Conservation (phyloP, 1,140 invertebrate genomes). For the Euwallacea fornicatus region DNA sequence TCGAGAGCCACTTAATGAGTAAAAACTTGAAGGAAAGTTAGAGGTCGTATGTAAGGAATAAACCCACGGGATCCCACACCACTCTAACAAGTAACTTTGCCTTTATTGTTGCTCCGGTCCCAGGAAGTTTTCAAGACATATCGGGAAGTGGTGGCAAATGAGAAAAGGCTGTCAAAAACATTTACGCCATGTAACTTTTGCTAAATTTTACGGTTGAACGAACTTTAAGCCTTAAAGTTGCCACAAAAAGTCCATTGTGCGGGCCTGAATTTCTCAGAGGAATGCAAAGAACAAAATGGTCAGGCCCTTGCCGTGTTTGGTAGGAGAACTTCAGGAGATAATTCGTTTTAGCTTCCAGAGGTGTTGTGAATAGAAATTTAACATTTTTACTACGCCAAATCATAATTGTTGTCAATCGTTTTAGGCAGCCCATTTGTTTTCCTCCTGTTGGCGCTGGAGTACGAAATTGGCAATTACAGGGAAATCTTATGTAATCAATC, state of each 20-base stretch:
- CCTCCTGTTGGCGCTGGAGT: too few relatives aligned
- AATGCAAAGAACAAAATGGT: too few relatives aligned
- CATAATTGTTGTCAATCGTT: too few relatives aligned
- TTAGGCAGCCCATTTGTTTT: too few relatives aligned
- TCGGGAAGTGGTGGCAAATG: constrained; percentile 15
- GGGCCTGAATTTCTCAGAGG: too few relatives aligned
- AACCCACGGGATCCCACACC: constrained; percentile 9
- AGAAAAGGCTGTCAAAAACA: constrained; percentile 13
- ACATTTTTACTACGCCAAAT: too few relatives aligned
- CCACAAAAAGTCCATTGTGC: not conserved
- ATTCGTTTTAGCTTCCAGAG: too few relatives aligned
- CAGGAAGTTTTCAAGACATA: constrained; percentile 5
- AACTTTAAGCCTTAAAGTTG: constrained; percentile 3
- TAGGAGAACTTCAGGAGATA: too few relatives aligned
- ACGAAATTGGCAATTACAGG: too few relatives aligned
- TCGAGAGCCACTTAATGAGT: not conserved
- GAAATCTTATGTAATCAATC: too few relatives aligned
- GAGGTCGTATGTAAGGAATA: constrained; percentile 1
- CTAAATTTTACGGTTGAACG: not conserved
- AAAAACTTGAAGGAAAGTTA: constrained; percentile 5
- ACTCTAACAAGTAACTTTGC: constrained; percentile 8
- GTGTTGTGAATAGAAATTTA: too few relatives aligned
- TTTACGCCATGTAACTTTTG: constrained; percentile 9
- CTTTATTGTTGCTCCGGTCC: constrained; percentile 10
- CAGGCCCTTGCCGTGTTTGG: too few relatives aligned